Percentiles rank a stretch among this genome's conserved stretches.
Evolutionary conservation across 2,888 invertebrate species (phyloP).

Genomic region (Noctua pronuba): DNA sequence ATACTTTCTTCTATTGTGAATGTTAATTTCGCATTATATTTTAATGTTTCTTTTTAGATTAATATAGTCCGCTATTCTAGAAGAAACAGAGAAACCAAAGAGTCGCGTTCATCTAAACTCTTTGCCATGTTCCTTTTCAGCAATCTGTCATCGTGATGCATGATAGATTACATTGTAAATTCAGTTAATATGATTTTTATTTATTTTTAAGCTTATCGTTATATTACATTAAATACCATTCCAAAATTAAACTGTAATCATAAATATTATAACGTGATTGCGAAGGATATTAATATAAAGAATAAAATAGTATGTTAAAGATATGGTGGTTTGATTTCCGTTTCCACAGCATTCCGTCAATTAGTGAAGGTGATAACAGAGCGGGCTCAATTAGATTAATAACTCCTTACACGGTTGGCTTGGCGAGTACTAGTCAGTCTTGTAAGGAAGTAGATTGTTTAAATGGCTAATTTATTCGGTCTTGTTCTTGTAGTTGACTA

Average conservation of each 20-base stretch:
- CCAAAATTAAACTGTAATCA: conserved; percentile 90
- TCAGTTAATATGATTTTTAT: conserved; percentile 83
- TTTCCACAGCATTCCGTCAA: not conserved
- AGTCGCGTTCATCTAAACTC: conserved; percentile 85
- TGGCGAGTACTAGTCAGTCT: not conserved
- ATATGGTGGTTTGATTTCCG: conserved; percentile 61
- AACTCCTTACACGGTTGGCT: not conserved
- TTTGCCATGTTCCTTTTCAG: conserved; percentile 83
- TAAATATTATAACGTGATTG: conserved; percentile 86
- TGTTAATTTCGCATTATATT: conserved; percentile 59
- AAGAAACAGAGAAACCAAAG: conserved; percentile 86
- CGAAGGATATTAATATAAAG: conserved; percentile 86
- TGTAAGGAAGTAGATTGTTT: conserved; percentile 2
- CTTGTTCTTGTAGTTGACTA: not conserved
- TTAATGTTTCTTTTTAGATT: conserved; percentile 70
- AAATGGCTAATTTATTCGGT: conserved; percentile 20
- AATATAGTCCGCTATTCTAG: conserved; percentile 70
- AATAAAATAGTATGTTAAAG: conserved; percentile 86
- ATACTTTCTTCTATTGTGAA: conserved; percentile 61
- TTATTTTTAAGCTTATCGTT: conserved; percentile 89
- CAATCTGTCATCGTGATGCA: conserved; percentile 75
- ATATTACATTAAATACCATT: conserved; percentile 86
- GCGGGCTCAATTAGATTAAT: conserved; percentile 20
- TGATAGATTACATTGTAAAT: conserved; percentile 77
- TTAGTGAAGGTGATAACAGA: conserved; percentile 6